A percentile compares a stretch with the other conserved stretches of the same genome.
Evolutionary conservation across 1,140 invertebrate genomes (phyloP).

Genomic region (Andrena cerasifolii): DNA sequence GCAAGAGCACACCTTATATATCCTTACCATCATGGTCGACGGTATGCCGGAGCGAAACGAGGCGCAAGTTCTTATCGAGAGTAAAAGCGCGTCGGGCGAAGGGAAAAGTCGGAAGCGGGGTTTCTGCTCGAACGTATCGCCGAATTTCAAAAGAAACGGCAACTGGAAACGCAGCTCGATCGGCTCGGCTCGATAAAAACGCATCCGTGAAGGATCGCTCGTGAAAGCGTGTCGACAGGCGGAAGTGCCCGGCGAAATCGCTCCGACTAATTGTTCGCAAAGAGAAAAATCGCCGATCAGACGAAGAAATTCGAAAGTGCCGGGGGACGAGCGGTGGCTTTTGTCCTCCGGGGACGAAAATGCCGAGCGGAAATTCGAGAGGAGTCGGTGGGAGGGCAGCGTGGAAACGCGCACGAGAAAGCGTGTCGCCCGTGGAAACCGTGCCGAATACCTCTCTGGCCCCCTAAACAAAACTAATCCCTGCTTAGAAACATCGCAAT

Average conservation of each 20-base stretch:
- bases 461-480: constrained; percentile 1
- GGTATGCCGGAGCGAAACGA: too few relatives aligned
- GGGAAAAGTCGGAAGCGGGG: neutral
- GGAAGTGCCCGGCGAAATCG: constrained; percentile 32
- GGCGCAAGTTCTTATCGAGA: constrained; percentile 1
- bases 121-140: neutral
- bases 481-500: neutral
- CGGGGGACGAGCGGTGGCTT: neutral
- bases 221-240: constrained; percentile 65
- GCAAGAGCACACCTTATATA: too few relatives aligned
- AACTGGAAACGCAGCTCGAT: neutral
- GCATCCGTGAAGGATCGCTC: constrained; percentile 46
- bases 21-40: too few relatives aligned
- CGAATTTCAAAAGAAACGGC: neutral
- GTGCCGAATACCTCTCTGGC: constrained; percentile 15
- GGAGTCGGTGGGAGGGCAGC: neutral
- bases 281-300: constrained; percentile 32
- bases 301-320: constrained; percentile 60
- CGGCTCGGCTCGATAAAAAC: constrained; percentile 33
- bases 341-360: constrained; percentile 6
- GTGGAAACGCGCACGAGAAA: constrained; percentile 29
- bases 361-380: neutral
- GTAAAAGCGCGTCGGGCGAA: constrained; percentile 7
- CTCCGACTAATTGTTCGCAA: constrained; percentile 12
- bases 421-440: constrained; percentile 31